These are phyloP conservation scores for Semaprochilodus insignis DNA, from an alignment of 2,797 vertebrate genomes.

Conservation along the genomic window DNA sequence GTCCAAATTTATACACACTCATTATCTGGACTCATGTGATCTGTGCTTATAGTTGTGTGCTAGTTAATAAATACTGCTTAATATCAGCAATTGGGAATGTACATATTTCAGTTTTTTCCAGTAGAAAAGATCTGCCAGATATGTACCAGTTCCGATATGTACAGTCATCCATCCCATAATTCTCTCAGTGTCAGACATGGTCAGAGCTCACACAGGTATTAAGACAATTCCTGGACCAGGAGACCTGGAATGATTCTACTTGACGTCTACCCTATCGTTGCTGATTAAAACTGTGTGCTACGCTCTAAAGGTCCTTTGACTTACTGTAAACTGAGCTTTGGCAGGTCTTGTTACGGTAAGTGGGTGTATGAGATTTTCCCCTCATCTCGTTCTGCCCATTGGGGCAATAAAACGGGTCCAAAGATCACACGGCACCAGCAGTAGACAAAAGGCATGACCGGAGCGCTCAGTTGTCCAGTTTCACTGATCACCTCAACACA, in stretches of 20 bases:
- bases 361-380: neutral
- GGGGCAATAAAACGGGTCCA: constrained; percentile 66
- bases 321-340: neutral
- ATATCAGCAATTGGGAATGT: no score
- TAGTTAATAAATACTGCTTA: no score
- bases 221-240: neutral
- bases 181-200: no score
- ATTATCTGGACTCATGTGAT: no score
- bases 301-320: neutral
- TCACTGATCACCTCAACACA: constrained; percentile 42
- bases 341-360: constrained; percentile 15
- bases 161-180: neutral
- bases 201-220: neutral
- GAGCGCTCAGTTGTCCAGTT: constrained; percentile 51
- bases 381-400: neutral
- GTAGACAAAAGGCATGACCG: constrained; percentile 54
- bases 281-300: neutral
- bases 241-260: neutral
- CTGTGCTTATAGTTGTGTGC: no score
- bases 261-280: neutral
- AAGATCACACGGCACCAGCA: constrained; percentile 54
- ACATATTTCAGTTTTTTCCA: no score
- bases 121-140: no score
- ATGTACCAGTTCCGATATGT: no score
- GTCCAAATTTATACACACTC: no score